Percentiles rank a stretch among this genome's conserved stretches.
These are phyloP conservation scores for Crepidodera aurea DNA, from an alignment of 2,888 invertebrate species.

Conservation along the genomic window DNA sequence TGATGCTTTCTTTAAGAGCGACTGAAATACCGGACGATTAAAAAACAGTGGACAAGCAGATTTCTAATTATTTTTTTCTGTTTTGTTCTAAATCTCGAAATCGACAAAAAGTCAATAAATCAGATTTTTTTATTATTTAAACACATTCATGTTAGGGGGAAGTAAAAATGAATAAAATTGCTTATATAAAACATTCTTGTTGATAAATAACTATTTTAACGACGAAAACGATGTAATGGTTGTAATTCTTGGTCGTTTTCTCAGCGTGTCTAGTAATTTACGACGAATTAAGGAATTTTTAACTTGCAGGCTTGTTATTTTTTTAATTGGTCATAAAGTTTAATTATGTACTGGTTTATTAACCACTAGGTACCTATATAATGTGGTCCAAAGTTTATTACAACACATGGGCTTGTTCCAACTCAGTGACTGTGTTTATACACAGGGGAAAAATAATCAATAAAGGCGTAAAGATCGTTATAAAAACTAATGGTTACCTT, in stretches of 20 bases:
- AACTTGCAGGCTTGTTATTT: conserved; percentile 4
- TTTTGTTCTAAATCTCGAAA: too few species aligned
- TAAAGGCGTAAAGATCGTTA: too few species aligned
- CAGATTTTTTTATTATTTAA: too few species aligned
- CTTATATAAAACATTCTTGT: not conserved
- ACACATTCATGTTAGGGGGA: too few species aligned
- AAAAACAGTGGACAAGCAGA: too few species aligned
- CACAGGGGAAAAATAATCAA: not conserved
- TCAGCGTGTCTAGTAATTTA: conserved; percentile 16
- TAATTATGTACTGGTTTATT: conserved; percentile 17
- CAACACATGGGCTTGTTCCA: not conserved
- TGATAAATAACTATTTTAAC: conserved; percentile 6
- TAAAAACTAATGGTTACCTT: too few species aligned
- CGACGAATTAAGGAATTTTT: conserved; percentile 21
- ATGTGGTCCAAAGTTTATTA: conserved; percentile 17
- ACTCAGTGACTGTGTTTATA: not conserved
- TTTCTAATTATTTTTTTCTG: too few species aligned
- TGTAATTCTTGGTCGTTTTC: conserved; percentile 16
- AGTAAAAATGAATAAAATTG: not conserved
- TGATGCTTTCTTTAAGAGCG: too few species aligned
- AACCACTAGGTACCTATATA: conserved; percentile 18
- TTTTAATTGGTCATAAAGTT: conserved; percentile 25
- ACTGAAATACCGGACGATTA: too few species aligned
- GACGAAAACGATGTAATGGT: conserved; percentile 8
- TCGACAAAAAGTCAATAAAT: too few species aligned